Evolutionary conservation across 2,113 vertebrate species (phyloP).

Genomic region (Siniperca knerii): DNA sequence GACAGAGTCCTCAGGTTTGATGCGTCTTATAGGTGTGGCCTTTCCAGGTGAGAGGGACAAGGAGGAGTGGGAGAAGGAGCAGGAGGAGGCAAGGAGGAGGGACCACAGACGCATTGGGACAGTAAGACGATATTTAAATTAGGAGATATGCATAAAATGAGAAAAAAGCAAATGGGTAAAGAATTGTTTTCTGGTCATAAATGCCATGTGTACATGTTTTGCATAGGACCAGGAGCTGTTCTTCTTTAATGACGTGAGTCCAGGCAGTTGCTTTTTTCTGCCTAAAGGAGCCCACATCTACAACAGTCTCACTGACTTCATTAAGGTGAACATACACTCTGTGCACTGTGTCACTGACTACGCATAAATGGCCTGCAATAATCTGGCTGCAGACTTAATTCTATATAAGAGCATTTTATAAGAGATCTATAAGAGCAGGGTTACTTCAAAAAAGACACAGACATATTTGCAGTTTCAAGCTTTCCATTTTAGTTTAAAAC

Average conservation of each 20-base stretch:
- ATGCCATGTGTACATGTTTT: not conserved
- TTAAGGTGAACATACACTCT: constrained; percentile 85
- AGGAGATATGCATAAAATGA: not conserved
- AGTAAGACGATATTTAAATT: constrained; percentile 68
- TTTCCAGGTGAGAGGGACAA: constrained; percentile 85
- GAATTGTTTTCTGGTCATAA: not conserved
- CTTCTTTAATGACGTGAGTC: constrained; percentile 94
- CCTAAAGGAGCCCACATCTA: constrained; percentile 93
- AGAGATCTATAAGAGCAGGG: not conserved
- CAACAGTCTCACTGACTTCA: constrained; percentile 90
- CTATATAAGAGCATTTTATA: not conserved
- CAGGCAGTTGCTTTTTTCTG: constrained; percentile 96
- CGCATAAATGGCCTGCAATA: not conserved
- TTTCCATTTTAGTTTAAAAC: not conserved
- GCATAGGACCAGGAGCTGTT: constrained; percentile 89
- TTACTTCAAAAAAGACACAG: not conserved
- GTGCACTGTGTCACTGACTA: not conserved
- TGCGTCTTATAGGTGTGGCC: constrained; percentile 86
- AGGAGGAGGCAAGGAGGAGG: constrained; percentile 84
- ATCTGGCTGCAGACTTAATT: not conserved
- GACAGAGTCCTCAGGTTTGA: constrained; percentile 71
- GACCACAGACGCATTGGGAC: constrained; percentile 93
- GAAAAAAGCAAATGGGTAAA: not conserved
- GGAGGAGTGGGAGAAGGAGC: constrained; percentile 85
- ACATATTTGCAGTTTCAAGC: not conserved